These are phyloP conservation scores for Pammene fasciana DNA, from an alignment of 2,888 invertebrate species.

Conservation along the genomic window DNA sequence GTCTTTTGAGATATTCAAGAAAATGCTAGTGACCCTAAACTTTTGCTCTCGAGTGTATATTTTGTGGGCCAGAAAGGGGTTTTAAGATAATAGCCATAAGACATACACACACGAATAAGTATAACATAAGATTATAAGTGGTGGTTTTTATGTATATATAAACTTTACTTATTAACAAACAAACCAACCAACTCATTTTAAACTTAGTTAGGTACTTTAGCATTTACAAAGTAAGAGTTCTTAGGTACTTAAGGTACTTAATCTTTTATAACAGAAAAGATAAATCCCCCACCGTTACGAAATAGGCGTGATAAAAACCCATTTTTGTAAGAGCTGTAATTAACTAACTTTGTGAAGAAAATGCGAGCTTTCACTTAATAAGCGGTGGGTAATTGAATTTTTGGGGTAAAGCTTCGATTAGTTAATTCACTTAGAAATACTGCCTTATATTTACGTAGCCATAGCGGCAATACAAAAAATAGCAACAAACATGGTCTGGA, in stretches of 20 bases:
- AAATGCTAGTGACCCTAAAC: no score
- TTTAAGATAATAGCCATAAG: no score
- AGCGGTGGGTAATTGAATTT: constrained; percentile 46
- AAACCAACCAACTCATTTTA: constrained; percentile 24
- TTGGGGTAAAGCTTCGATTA: constrained; percentile 42
- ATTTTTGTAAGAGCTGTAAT: constrained; percentile 45
- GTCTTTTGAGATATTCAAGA: no score
- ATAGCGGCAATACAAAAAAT: no score
- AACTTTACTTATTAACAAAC: background rate
- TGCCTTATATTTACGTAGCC: background rate
- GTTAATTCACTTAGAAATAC: constrained; percentile 33
- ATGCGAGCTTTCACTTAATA: constrained; percentile 46
- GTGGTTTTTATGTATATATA: background rate
- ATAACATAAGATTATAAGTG: background rate
- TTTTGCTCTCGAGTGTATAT: no score
- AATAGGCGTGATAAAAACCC: constrained; percentile 27
- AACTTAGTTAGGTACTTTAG: constrained; percentile 42
- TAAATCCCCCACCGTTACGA: constrained; percentile 34
- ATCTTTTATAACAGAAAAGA: constrained; percentile 33
- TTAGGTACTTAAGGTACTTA: constrained; percentile 26
- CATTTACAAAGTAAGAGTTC: constrained; percentile 30
- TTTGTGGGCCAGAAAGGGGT: no score
- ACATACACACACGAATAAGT: no score
- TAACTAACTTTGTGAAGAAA: constrained; percentile 46
- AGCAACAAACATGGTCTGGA: no score